phyloP scores from a whole-genome alignment of 2,797 vertebrate species.

The Tauraco hartlaubi region DNA sequence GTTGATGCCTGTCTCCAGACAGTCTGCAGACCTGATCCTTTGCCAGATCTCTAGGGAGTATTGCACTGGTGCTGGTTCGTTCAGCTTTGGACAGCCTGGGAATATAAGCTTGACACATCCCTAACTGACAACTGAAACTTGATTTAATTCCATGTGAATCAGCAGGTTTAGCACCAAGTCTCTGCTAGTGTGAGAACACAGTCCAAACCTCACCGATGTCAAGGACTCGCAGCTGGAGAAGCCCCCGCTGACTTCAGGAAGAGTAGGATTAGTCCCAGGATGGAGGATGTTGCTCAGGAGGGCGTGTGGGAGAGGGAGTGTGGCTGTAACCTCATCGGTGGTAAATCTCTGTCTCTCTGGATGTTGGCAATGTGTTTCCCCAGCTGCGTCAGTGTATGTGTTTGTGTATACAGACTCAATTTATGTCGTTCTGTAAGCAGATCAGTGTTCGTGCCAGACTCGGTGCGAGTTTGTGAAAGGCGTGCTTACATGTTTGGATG shows the following conservation, averaged over 20 bases:
- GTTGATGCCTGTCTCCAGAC: neutral
- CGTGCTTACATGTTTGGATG: slow-evolving; percentile 3
- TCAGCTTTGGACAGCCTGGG: neutral
- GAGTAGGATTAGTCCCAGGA: neutral
- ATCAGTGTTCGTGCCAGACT: slow-evolving; percentile 16
- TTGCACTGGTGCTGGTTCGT: neutral
- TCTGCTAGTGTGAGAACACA: neutral
- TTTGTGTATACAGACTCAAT: slow-evolving; percentile 31
- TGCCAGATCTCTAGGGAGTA: neutral
- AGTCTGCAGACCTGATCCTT: neutral
- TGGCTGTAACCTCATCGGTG: neutral
- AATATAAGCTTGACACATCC: neutral
- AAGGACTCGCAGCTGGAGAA: neutral
- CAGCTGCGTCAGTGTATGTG: neutral
- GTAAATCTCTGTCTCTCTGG: neutral
- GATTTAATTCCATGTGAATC: neutral
- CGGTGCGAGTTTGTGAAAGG: neutral
- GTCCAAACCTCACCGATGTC: rapidly evolving
- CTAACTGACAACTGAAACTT: neutral
- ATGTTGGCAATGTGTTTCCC: slow-evolving; percentile 25
- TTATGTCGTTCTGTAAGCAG: slow-evolving; percentile 39
- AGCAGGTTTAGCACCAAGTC: neutral
- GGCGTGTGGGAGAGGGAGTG: neutral
- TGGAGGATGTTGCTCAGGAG: neutral
- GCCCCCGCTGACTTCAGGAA: neutral